Conservation (phyloP, 2,797 vertebrate genomes). For the Setipinna tenuifilis region DNA sequence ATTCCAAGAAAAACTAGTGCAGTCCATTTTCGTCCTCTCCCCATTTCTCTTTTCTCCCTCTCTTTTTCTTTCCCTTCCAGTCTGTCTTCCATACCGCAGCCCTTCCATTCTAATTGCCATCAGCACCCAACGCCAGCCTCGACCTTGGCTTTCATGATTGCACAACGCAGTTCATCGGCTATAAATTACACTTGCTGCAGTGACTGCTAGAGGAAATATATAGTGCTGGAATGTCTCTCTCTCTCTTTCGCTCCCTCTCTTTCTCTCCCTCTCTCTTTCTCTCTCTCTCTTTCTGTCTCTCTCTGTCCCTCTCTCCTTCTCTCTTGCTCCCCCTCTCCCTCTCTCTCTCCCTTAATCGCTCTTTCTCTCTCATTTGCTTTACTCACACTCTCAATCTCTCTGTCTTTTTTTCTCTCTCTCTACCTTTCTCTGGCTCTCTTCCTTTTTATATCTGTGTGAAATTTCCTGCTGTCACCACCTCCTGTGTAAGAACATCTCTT, state of each 20-base stretch:
- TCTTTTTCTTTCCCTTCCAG: conserved; percentile 9
- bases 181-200: conserved; percentile 50
- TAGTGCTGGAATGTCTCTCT: conserved; percentile 24
- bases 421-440: background rate
- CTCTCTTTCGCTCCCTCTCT: conserved; percentile 19
- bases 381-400: background rate
- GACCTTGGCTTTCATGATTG: conserved; percentile 53
- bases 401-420: background rate
- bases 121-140: conserved; percentile 22
- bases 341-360: background rate
- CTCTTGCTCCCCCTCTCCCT: background rate
- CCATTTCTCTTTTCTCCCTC: conserved; percentile 13
- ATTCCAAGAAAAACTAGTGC: background rate
- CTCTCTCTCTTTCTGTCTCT: background rate
- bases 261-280: conserved; percentile 2
- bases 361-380: conserved; percentile 29
- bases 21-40: background rate
- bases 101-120: conserved; percentile 43
- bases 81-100: conserved; percentile 20
- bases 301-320: too few relatives aligned
- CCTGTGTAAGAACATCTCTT: background rate
- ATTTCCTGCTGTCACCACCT: background rate
- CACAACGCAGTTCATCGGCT: conserved; percentile 46
- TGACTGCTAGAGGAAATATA: conserved; percentile 27
- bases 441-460: background rate